Evolutionary conservation across 2,797 vertebrate species (phyloP).

Genomic region (Falco naumanni): DNA sequence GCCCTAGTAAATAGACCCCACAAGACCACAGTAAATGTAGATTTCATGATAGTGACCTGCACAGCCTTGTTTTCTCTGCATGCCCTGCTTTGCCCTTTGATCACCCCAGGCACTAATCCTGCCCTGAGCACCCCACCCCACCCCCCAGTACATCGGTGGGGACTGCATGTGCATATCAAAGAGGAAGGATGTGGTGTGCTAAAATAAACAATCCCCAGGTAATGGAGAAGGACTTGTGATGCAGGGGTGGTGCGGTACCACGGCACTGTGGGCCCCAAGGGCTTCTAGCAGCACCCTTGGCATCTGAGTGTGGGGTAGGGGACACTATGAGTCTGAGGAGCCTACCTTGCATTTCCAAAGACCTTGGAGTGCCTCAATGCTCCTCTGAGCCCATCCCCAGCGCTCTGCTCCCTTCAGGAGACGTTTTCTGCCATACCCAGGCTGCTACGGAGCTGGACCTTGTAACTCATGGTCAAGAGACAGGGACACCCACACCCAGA

Average conservation of each 20-base stretch:
- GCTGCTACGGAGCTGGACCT: background rate
- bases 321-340: background rate
- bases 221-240: background rate
- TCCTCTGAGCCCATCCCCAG: background rate
- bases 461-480: background rate
- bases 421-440: background rate
- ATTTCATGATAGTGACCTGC: background rate
- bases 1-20: background rate
- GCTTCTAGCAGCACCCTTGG: background rate
- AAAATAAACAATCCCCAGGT: background rate
- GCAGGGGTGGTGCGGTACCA: background rate
- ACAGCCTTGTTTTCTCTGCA: background rate
- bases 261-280: background rate
- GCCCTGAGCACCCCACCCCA: background rate
- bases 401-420: background rate
- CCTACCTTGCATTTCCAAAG: background rate
- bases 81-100: background rate
- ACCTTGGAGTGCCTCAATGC: background rate
- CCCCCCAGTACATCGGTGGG: background rate
- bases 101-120: background rate
- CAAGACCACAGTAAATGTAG: background rate
- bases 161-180: background rate
- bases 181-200: background rate
- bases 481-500: no score
- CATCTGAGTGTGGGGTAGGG: background rate